A percentile compares a stretch with the other conserved stretches of the same genome.
Evolutionary conservation across 2,113 vertebrate species (phyloP).

Genomic region (Mustelus asterias): DNA sequence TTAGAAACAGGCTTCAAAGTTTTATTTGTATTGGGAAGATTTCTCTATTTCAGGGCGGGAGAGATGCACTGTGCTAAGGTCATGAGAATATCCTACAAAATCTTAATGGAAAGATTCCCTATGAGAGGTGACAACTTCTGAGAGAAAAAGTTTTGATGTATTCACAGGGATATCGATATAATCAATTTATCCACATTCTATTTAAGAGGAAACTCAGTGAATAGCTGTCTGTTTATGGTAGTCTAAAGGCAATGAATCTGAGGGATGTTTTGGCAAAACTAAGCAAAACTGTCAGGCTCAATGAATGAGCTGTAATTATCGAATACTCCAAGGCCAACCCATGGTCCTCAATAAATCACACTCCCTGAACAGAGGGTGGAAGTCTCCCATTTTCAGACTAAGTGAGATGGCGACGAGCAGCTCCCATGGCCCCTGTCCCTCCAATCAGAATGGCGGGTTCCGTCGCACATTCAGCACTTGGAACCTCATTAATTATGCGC

Average conservation of each 20-base stretch:
- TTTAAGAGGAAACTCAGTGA: neutral
- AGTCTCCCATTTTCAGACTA: too few relatives aligned
- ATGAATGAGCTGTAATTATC: neutral
- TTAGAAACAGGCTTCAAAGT: neutral
- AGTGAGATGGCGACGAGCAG: too few relatives aligned
- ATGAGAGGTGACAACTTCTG: neutral
- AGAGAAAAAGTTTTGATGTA: neutral
- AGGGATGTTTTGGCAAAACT: neutral
- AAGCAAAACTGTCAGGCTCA: neutral
- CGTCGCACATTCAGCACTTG: too few relatives aligned
- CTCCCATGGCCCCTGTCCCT: too few relatives aligned
- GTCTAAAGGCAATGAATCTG: neutral
- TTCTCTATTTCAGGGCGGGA: neutral
- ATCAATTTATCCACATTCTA: neutral
- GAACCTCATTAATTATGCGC: too few relatives aligned
- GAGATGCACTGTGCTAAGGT: neutral
- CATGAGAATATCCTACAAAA: neutral
- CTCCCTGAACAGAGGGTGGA: neutral
- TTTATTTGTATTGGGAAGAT: neutral
- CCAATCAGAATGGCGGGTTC: too few relatives aligned
- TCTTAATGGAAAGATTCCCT: neutral
- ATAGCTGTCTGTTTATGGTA: neutral
- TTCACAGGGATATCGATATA: neutral
- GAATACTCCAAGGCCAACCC: neutral
- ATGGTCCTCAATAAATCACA: neutral